Evolutionary conservation across 2,888 invertebrate genomes (phyloP).

Genomic region (Buathra laborator): DNA sequence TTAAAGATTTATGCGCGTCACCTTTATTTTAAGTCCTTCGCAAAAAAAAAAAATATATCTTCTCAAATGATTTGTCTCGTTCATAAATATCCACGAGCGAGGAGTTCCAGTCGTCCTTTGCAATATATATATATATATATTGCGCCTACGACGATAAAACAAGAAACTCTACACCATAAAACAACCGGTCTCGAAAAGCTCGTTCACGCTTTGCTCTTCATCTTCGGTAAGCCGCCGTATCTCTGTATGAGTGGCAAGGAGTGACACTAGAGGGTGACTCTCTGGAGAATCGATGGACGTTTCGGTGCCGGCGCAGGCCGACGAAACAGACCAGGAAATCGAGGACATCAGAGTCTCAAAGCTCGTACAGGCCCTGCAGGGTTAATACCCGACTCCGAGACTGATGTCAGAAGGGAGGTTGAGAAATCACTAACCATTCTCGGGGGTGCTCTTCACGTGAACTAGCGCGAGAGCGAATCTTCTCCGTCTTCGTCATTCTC

Average conservation of each 20-base stretch:
- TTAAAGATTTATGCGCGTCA: too few species aligned
- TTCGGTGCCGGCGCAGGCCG: conserved; percentile 8
- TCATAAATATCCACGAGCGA: too few species aligned
- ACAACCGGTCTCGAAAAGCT: not conserved
- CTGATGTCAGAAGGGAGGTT: conserved; percentile 36
- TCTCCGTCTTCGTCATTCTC: not conserved
- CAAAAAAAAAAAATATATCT: too few species aligned
- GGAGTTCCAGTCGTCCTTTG: too few species aligned
- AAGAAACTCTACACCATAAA: not conserved
- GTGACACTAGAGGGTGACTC: conserved; percentile 7
- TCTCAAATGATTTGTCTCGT: too few species aligned
- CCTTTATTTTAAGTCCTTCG: too few species aligned
- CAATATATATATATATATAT: not conserved
- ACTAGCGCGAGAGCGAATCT: conserved; percentile 6
- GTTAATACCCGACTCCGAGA: conserved; percentile 24
- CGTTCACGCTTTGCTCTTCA: not conserved
- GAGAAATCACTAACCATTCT: conserved; percentile 36
- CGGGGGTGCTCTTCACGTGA: conserved; percentile 34
- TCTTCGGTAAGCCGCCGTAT: not conserved
- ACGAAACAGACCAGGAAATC: conserved; percentile 46
- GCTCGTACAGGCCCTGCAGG: conserved; percentile 5
- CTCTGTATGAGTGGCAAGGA: conserved; percentile 11
- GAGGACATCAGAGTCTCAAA: conserved; percentile 17
- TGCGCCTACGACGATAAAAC: not conserved
- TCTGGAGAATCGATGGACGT: conserved; percentile 39